Base-by-base conservation (phyloP, 2,113 vertebrate species). In the Butorides virescens region DNA sequence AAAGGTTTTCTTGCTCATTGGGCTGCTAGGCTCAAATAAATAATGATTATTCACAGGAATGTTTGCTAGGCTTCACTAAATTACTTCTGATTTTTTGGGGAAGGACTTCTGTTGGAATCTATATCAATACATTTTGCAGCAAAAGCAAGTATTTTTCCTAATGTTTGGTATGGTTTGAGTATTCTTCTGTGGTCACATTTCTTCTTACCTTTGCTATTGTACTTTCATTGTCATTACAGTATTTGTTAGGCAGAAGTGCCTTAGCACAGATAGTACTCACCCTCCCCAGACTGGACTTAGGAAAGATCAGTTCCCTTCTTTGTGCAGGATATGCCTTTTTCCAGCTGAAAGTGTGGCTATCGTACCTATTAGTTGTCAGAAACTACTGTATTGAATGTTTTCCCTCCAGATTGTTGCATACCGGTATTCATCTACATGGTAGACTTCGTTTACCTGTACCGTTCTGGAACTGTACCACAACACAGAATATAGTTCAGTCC, bases 201-300 rank as follows among this genome's bases (percentile, higher is more conserved):
- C 27, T 75, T 26, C 37, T 62, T 59, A 17, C 7, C 36, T 88
- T 52, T 71, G 37, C 36, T 44, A 1, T 11, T 3, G 0, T 53
- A 4, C 46, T 25, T 76, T 21, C 34, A 14, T 34, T 74, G 65
- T 47, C 30, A 2, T 21, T 29, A 13, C 14, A 58, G 56, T 62
- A 4, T 0, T 77, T 18, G 7, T 68, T 30, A 58, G 47, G 59
- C 30, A 81, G 63, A 36, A 46, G 14, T 7, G 10, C 34, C 46
- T 49, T 15, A 9, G 52, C 32, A 37, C 37, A 47, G 62, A 1
- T 16, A 30, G 52, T 34, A 3, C 25, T n/a, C 9, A 2, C 14
- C 36, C 20, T 87, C 11, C n/a, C 17, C 47, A 55, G 5, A 15
- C 1, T 0, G 42, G 22, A 6, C 26, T n/a, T 62, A 5, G 0